Percentiles rank a stretch among this genome's conserved stretches.
Conservation (phyloP, 2,797 vertebrate genomes). For the Lacerta bilineata region DNA sequence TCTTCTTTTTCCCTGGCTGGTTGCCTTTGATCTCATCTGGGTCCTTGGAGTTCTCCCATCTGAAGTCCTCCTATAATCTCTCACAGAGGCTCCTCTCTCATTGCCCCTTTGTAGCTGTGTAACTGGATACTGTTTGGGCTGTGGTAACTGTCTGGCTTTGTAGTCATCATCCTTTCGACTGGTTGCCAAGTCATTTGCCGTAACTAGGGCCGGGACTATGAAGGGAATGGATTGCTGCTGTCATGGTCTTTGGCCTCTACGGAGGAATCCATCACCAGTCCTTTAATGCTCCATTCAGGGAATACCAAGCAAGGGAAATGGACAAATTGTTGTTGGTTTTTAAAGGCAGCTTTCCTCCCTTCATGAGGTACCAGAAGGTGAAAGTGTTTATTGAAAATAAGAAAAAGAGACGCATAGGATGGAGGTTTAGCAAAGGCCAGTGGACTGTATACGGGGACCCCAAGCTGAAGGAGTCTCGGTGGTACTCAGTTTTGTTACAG, state of each 20-base stretch:
- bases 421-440: neutral
- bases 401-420: conserved; percentile 12
- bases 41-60: conserved; percentile 25
- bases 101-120: conserved; percentile 37
- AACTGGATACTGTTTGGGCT: conserved; percentile 52
- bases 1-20: conserved; percentile 9
- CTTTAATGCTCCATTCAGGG: conserved; percentile 56
- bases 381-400: conserved; percentile 41
- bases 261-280: conserved; percentile 61
- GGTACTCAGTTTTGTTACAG: neutral
- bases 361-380: conserved; percentile 43
- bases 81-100: neutral
- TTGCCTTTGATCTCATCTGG: conserved; percentile 40
- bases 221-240: conserved; percentile 65
- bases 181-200: conserved; percentile 69
- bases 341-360: conserved; percentile 37
- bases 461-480: neutral
- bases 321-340: conserved; percentile 28
- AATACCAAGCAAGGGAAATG: conserved; percentile 46
- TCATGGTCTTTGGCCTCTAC: conserved; percentile 60
- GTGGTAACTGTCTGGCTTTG: conserved; percentile 51
- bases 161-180: conserved; percentile 63
- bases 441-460: neutral
- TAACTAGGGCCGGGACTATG: conserved; percentile 65
- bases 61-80: conserved; percentile 26